Conservation (phyloP, 2,888 invertebrate species). For the Erannis defoliaria region DNA sequence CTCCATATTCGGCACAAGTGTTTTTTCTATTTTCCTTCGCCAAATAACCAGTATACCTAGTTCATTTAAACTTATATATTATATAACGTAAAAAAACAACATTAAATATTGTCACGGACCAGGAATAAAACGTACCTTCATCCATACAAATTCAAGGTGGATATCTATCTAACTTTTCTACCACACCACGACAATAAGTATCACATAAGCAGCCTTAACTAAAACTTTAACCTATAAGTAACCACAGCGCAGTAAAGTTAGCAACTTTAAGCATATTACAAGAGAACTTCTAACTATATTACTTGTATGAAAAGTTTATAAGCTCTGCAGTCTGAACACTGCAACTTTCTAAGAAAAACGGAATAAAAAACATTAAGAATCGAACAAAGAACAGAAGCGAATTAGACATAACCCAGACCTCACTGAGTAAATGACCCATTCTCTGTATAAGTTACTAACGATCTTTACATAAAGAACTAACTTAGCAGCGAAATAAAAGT, state of each 20-base stretch:
- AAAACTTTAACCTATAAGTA: too few species aligned
- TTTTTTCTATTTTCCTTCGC: too few species aligned
- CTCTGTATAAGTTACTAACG: slow-evolving; percentile 52
- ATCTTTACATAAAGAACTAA: slow-evolving; percentile 40
- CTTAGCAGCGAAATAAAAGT: background rate
- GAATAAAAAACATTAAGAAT: slow-evolving; percentile 8
- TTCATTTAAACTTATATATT: too few species aligned
- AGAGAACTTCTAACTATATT: slow-evolving; percentile 7
- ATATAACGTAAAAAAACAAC: too few species aligned
- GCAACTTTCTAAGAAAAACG: slow-evolving; percentile 4
- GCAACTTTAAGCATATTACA: slow-evolving; percentile 5
- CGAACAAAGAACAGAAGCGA: slow-evolving; percentile 22
- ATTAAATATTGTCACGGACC: too few species aligned
- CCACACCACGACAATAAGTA: too few species aligned
- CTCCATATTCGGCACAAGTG: too few species aligned
- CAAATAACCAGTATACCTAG: too few species aligned
- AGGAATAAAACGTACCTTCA: too few species aligned
- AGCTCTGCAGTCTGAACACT: slow-evolving; percentile 3
- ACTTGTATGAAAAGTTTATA: slow-evolving; percentile 5
- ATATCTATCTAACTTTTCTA: too few species aligned
- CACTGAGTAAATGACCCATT: slow-evolving; percentile 46
- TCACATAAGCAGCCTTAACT: too few species aligned
- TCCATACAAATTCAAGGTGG: too few species aligned
- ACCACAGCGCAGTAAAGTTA: background rate
- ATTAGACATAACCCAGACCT: slow-evolving; percentile 49